Evolutionary conservation across 1,140 invertebrate genomes (phyloP), one percentile per base, ranked within the genome.

Genomic region (Hycleus cichorii): DNA sequence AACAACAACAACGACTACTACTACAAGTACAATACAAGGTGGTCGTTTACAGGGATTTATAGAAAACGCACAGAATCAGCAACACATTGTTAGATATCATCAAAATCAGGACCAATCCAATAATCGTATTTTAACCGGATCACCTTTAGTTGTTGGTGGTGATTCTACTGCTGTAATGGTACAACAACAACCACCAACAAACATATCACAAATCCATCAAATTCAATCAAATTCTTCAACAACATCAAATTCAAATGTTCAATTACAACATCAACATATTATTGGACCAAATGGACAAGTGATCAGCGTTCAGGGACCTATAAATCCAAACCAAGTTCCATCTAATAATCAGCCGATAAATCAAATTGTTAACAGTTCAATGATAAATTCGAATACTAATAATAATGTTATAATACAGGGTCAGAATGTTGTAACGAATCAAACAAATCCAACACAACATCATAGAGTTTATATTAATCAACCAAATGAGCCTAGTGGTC

Each of bases 261-360:
- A 67, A 48, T 47, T 67, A 12, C 67, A 67, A 40, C 67, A 69
- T 7, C 71, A 74, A 45, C 79, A 80, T 44, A 74, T 81, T 10
- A 64, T 79, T 49, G 78, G 77, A 3, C 77, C 78, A 0, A 80
- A 80, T 57, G 80, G 79, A 12, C 79, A 80, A 72, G 75, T 81
- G 39, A 80, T 81, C 32, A 79, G 78, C 11, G 74, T 81, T 3
- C 79, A 80, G 59, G 76, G 60, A 55, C 42, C 61, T 11, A 40
- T 58, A 8, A 52, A 52, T 59, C 47, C 76, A n/a, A 53, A 53
- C 57, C 51, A 53, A 12, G 43, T 46, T 18, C 39, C 48, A 38
- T 49, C 48, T 7, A 42, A 42, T 42, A 42, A 42, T 42, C 40
- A 42, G 7, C 32, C 32, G 7, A 32, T 32, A n/a, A 64, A 62